Conservation (phyloP, 2,113 vertebrate species). For the Ginglymostoma cirratum region DNA sequence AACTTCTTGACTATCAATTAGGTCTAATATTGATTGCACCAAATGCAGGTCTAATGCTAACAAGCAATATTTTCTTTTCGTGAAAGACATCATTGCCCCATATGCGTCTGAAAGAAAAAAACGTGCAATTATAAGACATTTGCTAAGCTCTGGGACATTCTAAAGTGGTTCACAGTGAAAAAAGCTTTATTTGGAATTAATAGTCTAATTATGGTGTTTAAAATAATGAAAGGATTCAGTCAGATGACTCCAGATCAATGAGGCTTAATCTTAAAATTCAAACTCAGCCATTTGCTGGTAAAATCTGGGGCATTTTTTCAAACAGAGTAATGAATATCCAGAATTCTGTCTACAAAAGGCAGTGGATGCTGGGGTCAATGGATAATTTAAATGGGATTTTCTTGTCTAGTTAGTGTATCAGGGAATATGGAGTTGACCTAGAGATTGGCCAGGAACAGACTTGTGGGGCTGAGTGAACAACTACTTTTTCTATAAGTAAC, state of each 20-base stretch:
- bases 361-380: no score
- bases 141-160: neutral
- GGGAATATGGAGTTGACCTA: neutral
- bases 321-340: neutral
- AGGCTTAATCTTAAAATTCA: neutral
- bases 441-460: neutral
- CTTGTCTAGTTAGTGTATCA: neutral
- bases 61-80: neutral
- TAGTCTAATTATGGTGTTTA: neutral
- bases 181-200: neutral
- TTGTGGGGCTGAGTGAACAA: neutral
- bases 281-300: neutral
- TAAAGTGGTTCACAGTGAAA: neutral
- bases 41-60: neutral
- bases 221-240: neutral
- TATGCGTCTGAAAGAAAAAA: neutral
- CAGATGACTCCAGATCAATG: neutral
- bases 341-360: neutral
- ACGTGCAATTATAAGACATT: neutral
- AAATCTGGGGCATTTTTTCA: neutral
- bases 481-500: neutral
- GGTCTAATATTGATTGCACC: neutral
- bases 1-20: neutral
- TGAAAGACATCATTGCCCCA: neutral
- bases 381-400: no score